Conservation (phyloP, 2,113 vertebrate species). For the Numida meleagris region DNA sequence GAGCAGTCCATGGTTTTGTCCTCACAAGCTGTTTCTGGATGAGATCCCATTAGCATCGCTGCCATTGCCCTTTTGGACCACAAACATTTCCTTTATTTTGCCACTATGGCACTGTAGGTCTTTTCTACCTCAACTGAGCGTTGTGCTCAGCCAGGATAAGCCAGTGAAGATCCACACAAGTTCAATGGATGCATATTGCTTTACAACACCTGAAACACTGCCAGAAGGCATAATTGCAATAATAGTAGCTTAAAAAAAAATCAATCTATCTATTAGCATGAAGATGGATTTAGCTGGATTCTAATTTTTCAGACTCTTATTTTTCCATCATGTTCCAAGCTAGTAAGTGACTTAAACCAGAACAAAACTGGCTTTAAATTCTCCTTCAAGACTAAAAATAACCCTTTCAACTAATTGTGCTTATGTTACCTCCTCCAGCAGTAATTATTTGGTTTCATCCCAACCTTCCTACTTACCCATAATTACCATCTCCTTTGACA, state of each 20-base stretch:
- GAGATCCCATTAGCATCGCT: neutral
- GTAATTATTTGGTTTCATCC: constrained; percentile 33
- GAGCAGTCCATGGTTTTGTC: neutral
- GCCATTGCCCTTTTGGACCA: neutral
- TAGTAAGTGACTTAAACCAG: neutral
- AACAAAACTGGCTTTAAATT: neutral
- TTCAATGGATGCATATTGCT: neutral
- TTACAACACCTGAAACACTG: neutral
- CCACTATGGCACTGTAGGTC: neutral
- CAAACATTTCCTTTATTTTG: neutral
- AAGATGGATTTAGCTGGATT: neutral
- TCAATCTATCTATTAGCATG: neutral
- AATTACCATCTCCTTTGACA: constrained; percentile 64
- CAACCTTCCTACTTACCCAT: constrained; percentile 10
- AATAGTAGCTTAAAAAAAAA: neutral
- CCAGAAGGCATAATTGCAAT: neutral
- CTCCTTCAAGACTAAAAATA: constrained; percentile 9
- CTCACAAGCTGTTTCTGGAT: neutral
- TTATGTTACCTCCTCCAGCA: constrained; percentile 42
- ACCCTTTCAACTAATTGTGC: neutral
- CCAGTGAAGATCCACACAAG: neutral
- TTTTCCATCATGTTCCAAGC: neutral
- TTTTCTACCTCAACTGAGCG: neutral
- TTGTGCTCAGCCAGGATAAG: neutral
- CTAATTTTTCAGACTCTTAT: neutral